Evolutionary conservation across 1,140 invertebrate genomes (phyloP), one percentile per base, ranked within the genome.

Genomic region (Pseudomyrmex pallidus): DNA sequence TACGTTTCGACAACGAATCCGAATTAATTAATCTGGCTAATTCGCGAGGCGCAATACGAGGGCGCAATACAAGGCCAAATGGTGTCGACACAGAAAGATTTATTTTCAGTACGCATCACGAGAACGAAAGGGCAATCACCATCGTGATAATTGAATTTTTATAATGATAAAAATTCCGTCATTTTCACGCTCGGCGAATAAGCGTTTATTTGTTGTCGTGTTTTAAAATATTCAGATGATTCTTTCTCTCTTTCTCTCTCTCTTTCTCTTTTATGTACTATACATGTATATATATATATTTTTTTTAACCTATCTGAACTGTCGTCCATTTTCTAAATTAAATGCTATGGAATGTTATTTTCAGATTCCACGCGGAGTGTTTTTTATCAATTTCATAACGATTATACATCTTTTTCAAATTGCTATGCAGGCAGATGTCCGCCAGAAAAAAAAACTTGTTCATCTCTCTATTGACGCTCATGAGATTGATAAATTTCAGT

Each of bases 1-100:
- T 74, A 72, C 67, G 73, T 78, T 85, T 73, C 84, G 73, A 86
- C 85, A 84, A 63, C 82, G 87, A 90, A 87, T 82, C 85, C 77
- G 77, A 90, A 90, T 90, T 87, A 87, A 90, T 90, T 89, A 87
- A 89, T 88, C 89, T 66, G 72, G 61, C 78, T 90, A 88, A 87
- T 88, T 74, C 83, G 74, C 57, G 62, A 61, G 72, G 61, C 22
- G 22, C 80, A 88, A 76, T 70, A 83, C 57, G 83, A 87, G 35
- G 72, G 57, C 22, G 17, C 80, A 88, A 76, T 70, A 83, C 57
- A 77, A 87, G 73, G 82, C 82, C 50, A 56, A 46, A 72, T 56
- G 54, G 50, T 25, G 68, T 59, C 48, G 56, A 76, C 59, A 57
- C 50, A 54, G 48, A 44, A 17, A 59, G 22, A 87, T 86, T 87